Base-by-base conservation (phyloP, 1,140 invertebrate species). In the Drosophila teissieri region DNA sequence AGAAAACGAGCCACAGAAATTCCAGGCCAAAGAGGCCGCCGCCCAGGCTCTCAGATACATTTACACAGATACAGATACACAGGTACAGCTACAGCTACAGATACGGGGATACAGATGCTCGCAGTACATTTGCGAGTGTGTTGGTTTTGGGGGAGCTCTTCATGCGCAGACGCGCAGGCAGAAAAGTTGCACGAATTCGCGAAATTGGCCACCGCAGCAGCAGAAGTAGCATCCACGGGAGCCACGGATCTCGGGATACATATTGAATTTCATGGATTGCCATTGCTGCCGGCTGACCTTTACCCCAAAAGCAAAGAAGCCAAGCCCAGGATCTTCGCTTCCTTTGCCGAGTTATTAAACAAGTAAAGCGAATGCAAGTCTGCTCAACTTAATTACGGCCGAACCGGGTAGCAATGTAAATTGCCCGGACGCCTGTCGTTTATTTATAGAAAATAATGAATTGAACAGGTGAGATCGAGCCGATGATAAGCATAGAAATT, bases 361-460 rank as follows among this genome's bases (percentile, higher is more conserved):
- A 67, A 62, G 36, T 40, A 40, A 64, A 19, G 36, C 58, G 48
- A 79, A 64, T 45, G 67, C 65, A 67, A 67, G 48, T 73, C 53
- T 73, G 78, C 69, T 79, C 82, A 80, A 86, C 83, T 86, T 86
- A 86, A 86, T 86, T 88, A 86, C 83, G 78, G 62, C 7, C 45
- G 36, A 48, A 42, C 64, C 10, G 67, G 63, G 36, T 4, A 70
- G 63, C 67, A 69, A 86, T 86, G 82, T 86, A 80, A 88, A 88
- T 88, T 88, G 72, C 56, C 63, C 49, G 46, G 52, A 77, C 64
- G 78, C 45, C 80, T 83, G 84, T 88, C 84, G 76, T 88, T 88
- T 88, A 88, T 88, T 88, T 88, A 88, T 88, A 88, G 84, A 88
- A 86, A 88, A 88, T 88, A 88, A 88, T 88, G 84, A 88, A 88